Evolutionary conservation across 2,888 invertebrate species (phyloP), one percentile per base, ranked within the genome.

Genomic region (Lamellibrachia columna): DNA sequence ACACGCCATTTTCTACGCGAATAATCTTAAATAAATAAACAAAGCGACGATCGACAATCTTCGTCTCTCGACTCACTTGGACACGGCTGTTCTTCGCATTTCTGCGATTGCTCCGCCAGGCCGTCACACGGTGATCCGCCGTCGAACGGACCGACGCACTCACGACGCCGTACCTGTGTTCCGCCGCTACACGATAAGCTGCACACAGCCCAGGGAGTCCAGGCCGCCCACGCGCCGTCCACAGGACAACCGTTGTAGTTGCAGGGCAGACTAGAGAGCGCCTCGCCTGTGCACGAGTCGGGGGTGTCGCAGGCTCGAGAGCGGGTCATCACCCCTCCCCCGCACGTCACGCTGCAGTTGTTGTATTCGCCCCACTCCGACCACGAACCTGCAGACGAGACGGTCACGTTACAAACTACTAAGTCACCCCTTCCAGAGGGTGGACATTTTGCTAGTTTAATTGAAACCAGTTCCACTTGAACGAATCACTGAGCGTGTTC

Each of bases 361-460:
- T 53, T 52, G 91, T 91, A 91, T 91, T 91, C 91, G 15, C 91
- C 91, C 91, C 91, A 91, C 53, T 91, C 91, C 40, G 91, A 91
- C 91, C 91, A 91, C 91, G 52, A 22, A n/a, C 91, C 91, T 22
- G 52, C 91, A 22, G 53, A 52, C 7, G 22, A 28, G 53, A 53
- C 22, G 90, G 22, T 52, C 40, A 52, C 22, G 90, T 90, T 90
- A 90, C 11, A 2, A 15, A 11, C 58, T 11, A 8, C 58, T 11
- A 58, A 3, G 7, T 58, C 3, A 15, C 58, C 0, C 40, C 0
- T 0, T 40, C 40, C 40, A 40, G 40, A 40, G 40, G 0, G 0
- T 40, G 40, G 40, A 0, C 40, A 40, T 40, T 40, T 40, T 40
- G 40, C 40, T 40, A 40, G 40, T 40, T 40, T 40, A 1, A 40